Base-by-base conservation (phyloP, 2,888 invertebrate species). In the Mythimna vitellina region DNA sequence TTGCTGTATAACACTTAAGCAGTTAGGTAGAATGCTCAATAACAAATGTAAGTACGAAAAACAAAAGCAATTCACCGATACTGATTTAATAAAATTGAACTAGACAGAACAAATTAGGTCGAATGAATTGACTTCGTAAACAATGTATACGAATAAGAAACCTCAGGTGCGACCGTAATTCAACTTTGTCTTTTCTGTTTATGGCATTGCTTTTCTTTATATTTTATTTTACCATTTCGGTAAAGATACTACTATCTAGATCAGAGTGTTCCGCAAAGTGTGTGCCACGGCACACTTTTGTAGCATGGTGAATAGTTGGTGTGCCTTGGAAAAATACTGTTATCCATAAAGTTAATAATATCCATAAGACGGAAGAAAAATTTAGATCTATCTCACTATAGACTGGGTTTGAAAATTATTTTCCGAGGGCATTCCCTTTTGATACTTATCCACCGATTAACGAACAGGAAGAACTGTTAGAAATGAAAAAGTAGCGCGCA, bases 41-140 rank as follows among this genome's bases (percentile, higher is more conserved):
- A 57, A n/a, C 10, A 49, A 61, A 64, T n/a, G 49, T 32, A 57
- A 10, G 32, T 20, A 46, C 38, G 56, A 51, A 10, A 65, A 35
- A 58, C n/a, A 25, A 25, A 25, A 14, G 20, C 46, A 25, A 56
- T 74, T 60, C 25, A 22, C 25, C 35, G 38, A 61, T 66, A 58
- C 38, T 42, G 54, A 76, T 65, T 61, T 70, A 64, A 70, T 76
- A 62, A 76, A 56, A 65, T 65, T 56, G 49, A 65, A 64, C 76
- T n/a, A 75, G 56, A 64, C 66, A 64, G 38, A 64, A 56, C 66
- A 67, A 78, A 78, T 78, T 67, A 57, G 64, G 77, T 61, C 64
- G 56, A 67, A 53, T 53, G 22, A 58, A 78, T 72, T 72, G 66
- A 53, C 64, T 61, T 78, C 67, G 51, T 73, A 77, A 78, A 77